Conservation (phyloP, 2,113 vertebrate genomes). For the Sciurus niger region DNA sequence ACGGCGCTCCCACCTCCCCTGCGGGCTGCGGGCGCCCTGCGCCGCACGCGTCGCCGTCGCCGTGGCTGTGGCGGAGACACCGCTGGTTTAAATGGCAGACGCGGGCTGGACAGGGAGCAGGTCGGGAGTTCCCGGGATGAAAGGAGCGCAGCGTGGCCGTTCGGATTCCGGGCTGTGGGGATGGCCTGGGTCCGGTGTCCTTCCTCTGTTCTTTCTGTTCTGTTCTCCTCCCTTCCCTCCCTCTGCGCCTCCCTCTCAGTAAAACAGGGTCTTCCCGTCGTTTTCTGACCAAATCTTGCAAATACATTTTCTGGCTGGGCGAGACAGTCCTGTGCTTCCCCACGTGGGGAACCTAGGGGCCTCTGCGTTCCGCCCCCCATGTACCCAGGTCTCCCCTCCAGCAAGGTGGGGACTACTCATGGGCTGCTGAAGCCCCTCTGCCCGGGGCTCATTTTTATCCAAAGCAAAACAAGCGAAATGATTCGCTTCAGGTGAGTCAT, state of each 20-base stretch:
- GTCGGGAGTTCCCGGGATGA: background rate
- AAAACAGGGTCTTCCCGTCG: conserved; percentile 56
- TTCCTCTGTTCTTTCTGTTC: no score
- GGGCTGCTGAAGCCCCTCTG: background rate
- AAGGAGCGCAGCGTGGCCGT: conserved; percentile 46
- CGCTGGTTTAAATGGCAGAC: conserved; percentile 66
- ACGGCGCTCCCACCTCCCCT: background rate
- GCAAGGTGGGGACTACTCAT: conserved; percentile 52
- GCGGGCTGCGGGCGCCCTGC: background rate
- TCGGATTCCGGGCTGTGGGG: background rate
- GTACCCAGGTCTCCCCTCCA: conserved; percentile 14
- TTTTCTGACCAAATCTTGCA: conserved; percentile 78
- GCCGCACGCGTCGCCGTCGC: conserved; percentile 37
- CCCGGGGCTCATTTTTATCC: background rate
- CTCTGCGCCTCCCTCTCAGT: background rate
- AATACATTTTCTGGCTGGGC: conserved; percentile 70
- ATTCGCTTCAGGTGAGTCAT: background rate
- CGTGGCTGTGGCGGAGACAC: conserved; percentile 45
- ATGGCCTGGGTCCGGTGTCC: background rate
- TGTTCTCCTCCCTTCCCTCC: background rate
- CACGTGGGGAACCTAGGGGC: background rate
- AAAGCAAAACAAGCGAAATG: background rate
- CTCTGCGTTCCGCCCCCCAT: background rate
- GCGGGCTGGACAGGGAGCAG: conserved; percentile 63
- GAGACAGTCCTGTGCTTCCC: background rate